Percentiles rank a stretch among this genome's conserved stretches.
phyloP scores from a whole-genome alignment of 2,888 invertebrate species.

The Stenichneumon culpator region DNA sequence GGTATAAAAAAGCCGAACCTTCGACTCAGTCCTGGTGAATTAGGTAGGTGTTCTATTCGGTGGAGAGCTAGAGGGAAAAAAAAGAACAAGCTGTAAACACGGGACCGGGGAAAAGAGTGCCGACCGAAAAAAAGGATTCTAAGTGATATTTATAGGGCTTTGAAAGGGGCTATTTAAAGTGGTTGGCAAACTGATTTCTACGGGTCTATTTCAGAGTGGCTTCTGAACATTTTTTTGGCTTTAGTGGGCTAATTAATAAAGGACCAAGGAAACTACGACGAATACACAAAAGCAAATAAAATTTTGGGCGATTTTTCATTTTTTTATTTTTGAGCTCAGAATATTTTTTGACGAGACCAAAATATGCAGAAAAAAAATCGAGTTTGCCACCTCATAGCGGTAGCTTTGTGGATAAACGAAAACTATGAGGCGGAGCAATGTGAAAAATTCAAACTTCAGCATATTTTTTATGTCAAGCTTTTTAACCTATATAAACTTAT shows the following conservation, averaged over 20 bases:
- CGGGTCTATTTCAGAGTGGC: background rate
- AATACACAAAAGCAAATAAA: background rate
- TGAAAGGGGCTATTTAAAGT: slow-evolving; percentile 15
- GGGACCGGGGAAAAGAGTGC: slow-evolving; percentile 16
- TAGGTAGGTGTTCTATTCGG: slow-evolving; percentile 49
- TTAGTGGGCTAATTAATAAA: background rate
- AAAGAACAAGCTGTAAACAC: slow-evolving; percentile 24
- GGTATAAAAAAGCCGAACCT: slow-evolving; percentile 23
- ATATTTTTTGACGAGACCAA: no score
- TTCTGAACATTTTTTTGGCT: slow-evolving; percentile 2
- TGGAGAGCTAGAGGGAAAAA: slow-evolving; percentile 12
- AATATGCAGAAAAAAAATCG: no score
- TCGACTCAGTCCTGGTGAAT: slow-evolving; percentile 52
- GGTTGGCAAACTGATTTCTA: slow-evolving; percentile 18
- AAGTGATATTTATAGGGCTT: slow-evolving; percentile 32
- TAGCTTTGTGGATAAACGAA: no score
- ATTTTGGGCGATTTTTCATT: background rate
- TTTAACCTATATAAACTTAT: no score
- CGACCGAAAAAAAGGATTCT: slow-evolving; percentile 3
- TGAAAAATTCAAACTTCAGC: no score
- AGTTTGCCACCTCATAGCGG: no score
- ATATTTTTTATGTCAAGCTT: no score
- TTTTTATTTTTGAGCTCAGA: background rate
- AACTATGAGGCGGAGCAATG: no score
- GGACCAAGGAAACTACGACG: no score